Evolutionary conservation across 2,113 vertebrate genomes (phyloP), one percentile per base, ranked within the genome.

Genomic region (Tautogolabrus adspersus): DNA sequence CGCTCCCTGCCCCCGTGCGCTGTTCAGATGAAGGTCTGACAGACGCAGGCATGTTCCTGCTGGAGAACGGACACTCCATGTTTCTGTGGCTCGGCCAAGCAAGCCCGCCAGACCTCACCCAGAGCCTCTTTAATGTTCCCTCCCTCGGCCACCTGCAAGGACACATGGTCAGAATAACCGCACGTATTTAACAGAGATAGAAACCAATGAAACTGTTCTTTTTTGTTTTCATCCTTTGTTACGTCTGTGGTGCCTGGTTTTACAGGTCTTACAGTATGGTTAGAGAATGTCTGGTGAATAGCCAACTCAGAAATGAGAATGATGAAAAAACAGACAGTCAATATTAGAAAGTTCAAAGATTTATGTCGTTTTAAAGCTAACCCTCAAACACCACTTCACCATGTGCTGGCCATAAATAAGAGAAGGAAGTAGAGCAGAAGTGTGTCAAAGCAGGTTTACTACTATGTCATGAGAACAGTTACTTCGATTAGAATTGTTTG

Each of bases 11-110:
- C 0, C 94, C 97, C 0, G 18, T 98, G 1, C 97, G 97, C 72
- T 98, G 98, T 86, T 97, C 97, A 0, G 96, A 97, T 88, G 95
- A 97, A 19, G 95, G 96, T 2, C 96, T 99, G 6, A 89, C 93
- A 0, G 97, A 99, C 30, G 93, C 91, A 10, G 97, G 97, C 4
- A 62, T 95, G 23, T 99, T 98, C 87, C 90, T 99, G 5, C 84
- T 99, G 93, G 96, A 96, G 64, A 96, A 98, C 0, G 97, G 97
- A 1, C 91, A 96, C 21, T 79, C 72, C 19, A 79, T 97, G 92
- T 97, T 97, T 83, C 90, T 99, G 37, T 99, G 97, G 97, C 73
- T 99, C 66, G 97, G 98, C 38, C 94, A 95, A 63, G 95, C 94
- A 0, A 89, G 87, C 5, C 90, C 96, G 0, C 95, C 97, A 0